Evolutionary conservation across 2,797 vertebrate genomes (phyloP).

Genomic region (Lycodopsis pacificus): DNA sequence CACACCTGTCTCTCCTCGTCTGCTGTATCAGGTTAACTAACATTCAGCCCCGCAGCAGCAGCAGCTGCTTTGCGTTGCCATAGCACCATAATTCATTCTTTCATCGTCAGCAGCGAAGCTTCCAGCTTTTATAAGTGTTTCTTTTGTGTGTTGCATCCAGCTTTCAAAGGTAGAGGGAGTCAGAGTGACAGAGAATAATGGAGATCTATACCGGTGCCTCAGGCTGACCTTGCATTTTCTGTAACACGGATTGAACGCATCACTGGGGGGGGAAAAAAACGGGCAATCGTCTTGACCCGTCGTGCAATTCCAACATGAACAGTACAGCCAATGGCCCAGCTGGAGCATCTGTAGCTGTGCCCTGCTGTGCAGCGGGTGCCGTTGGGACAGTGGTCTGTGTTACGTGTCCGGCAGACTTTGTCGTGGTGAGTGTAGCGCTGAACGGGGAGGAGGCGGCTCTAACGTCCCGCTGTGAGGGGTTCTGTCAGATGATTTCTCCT

Average conservation of each 20-base stretch:
- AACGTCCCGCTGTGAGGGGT: slow-evolving; percentile 20
- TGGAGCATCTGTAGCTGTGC: slow-evolving; percentile 6
- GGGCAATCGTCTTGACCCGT: background rate
- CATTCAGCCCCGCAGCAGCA: slow-evolving; percentile 21
- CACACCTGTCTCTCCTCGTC: slow-evolving; percentile 55
- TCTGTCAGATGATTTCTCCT: slow-evolving; percentile 31
- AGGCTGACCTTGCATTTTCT: slow-evolving; percentile 45
- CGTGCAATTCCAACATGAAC: slow-evolving; percentile 5
- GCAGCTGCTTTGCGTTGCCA: slow-evolving; percentile 75
- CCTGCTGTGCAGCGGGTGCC: background rate
- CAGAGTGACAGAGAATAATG: slow-evolving; percentile 18
- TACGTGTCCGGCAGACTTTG: slow-evolving; percentile 17
- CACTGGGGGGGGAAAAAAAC: slow-evolving; percentile 14
- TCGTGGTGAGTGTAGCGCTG: slow-evolving; percentile 12
- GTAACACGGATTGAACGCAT: slow-evolving; percentile 27
- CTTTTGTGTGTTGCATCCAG: slow-evolving; percentile 62
- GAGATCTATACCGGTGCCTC: slow-evolving; percentile 19
- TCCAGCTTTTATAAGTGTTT: slow-evolving; percentile 65
- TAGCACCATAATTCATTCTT: slow-evolving; percentile 76
- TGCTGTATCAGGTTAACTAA: slow-evolving; percentile 59
- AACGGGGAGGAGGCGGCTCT: slow-evolving; percentile 7
- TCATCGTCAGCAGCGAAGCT: slow-evolving; percentile 62
- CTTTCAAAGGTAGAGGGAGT: slow-evolving; percentile 42
- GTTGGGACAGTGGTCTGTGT: slow-evolving; percentile 21
- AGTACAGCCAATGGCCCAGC: slow-evolving; percentile 10